phyloP scores from a whole-genome alignment of 2,113 vertebrate genomes.

The Corythornis madagascariensis region DNA sequence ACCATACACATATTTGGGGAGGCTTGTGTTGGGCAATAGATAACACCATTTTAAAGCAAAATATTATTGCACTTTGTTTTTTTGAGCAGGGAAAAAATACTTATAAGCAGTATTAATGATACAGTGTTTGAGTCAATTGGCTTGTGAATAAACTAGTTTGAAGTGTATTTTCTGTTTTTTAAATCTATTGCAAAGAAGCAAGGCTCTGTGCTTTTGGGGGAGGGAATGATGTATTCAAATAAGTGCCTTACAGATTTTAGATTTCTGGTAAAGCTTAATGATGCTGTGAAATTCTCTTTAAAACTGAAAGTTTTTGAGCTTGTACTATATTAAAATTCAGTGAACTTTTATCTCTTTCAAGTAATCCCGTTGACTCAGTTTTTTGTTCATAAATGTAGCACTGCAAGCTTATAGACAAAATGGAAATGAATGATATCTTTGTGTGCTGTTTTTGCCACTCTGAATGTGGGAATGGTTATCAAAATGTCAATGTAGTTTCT shows the following conservation, averaged over 20 bases:
- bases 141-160: neutral
- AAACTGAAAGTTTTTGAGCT: neutral
- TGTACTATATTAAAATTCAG: neutral
- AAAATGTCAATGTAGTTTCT: neutral
- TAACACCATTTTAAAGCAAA: neutral
- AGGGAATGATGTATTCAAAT: neutral
- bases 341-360: neutral
- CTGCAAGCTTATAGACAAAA: neutral
- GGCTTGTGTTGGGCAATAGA: neutral
- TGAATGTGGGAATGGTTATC: slow-evolving; percentile 7
- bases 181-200: slow-evolving; percentile 19
- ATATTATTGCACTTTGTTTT: neutral
- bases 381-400: neutral
- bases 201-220: neutral
- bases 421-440: neutral
- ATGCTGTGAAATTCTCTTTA: neutral
- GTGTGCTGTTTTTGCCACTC: neutral
- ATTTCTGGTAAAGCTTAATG: neutral
- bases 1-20: neutral
- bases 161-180: slow-evolving; percentile 58
- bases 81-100: neutral
- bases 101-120: neutral
- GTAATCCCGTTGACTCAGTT: neutral
- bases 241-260: neutral
- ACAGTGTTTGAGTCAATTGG: neutral